Evolutionary conservation across 2,888 invertebrate species (phyloP).

Genomic region (Drosophila barbarae): DNA sequence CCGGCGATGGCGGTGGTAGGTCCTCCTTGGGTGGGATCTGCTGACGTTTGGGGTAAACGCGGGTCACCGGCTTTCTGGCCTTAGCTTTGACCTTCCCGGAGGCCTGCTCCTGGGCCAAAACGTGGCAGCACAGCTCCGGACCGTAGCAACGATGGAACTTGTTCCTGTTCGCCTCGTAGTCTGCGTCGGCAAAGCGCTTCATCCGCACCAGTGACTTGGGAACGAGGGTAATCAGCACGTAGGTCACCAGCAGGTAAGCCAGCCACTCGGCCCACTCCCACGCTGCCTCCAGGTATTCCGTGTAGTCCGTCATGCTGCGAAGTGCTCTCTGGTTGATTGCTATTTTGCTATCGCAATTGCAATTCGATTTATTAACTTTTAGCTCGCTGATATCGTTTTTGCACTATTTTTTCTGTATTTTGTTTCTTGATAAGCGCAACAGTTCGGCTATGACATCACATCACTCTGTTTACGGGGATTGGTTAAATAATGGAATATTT

Average conservation of each 20-base stretch:
- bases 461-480: conserved; percentile 33
- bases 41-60: conserved; percentile 74
- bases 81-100: conserved; percentile 64
- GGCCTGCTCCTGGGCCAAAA: conserved; percentile 46
- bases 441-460: conserved; percentile 55
- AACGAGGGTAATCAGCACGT: conserved; percentile 75
- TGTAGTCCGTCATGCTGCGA: conserved; percentile 41
- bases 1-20: conserved; percentile 12
- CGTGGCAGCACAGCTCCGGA: conserved; percentile 76
- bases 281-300: conserved; percentile 54
- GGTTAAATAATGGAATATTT: conserved; percentile 18
- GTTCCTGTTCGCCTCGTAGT: conserved; percentile 69
- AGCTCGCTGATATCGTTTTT: conserved; percentile 37
- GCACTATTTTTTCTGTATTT: conserved; percentile 12
- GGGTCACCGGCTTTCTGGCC: conserved; percentile 75
- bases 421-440: conserved; percentile 50
- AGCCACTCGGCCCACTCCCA: conserved; percentile 71
- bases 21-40: conserved; percentile 42
- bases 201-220: conserved; percentile 75
- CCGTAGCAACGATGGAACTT: conserved; percentile 78
- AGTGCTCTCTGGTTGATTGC: conserved; percentile 1
- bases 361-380: conserved; percentile 47
- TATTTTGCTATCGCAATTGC: conserved; percentile 28
- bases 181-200: conserved; percentile 68
- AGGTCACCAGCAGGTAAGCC: conserved; percentile 69